phyloP scores from a whole-genome alignment of 1,140 invertebrate species.

The Polypedilum vanderplanki region DNA sequence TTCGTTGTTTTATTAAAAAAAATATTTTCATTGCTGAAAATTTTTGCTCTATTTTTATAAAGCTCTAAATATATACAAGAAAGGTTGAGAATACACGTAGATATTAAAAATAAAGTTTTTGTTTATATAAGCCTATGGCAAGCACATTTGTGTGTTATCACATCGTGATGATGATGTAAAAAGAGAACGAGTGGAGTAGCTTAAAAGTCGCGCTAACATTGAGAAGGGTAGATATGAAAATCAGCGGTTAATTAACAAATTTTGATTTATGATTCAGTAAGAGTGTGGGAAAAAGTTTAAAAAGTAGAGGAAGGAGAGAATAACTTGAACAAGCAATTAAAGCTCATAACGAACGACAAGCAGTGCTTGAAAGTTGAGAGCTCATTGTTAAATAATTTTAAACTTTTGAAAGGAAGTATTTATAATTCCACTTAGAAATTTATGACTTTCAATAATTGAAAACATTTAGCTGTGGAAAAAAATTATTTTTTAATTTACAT shows the following conservation, averaged over 20 bases:
- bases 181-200: too few species aligned
- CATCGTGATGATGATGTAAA: too few species aligned
- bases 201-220: too few species aligned
- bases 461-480: neutral
- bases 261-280: neutral
- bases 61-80: too few species aligned
- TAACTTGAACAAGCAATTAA: neutral
- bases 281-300: neutral
- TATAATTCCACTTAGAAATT: neutral
- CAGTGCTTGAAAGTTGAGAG: neutral
- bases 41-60: too few species aligned
- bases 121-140: too few species aligned
- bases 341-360: neutral
- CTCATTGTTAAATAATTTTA: neutral
- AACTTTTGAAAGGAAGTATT: neutral
- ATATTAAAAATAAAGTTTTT: too few species aligned
- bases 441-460: conserved; percentile 7
- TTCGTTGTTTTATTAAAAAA: too few species aligned
- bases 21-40: too few species aligned
- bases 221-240: neutral
- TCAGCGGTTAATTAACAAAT: conserved; percentile 18
- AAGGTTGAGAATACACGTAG: too few species aligned
- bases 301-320: neutral
- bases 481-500: too few species aligned
- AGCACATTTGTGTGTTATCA: too few species aligned